These are phyloP conservation scores for Prorops nasuta DNA, from an alignment of 1,140 invertebrate species.

Conservation along the genomic window DNA sequence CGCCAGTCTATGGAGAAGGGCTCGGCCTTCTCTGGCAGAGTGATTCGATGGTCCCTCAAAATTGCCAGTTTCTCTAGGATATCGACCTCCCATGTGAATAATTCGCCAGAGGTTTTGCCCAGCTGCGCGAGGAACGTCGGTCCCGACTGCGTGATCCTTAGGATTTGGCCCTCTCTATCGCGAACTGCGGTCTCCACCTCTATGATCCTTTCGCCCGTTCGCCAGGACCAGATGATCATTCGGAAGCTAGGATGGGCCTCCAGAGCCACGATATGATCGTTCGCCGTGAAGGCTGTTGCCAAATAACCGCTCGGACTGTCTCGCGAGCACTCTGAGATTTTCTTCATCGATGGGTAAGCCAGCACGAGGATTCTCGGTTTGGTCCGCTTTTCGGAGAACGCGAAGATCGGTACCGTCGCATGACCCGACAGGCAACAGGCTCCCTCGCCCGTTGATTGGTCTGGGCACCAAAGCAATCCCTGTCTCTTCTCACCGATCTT, in stretches of 20 bases:
- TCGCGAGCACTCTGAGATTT: conserved; percentile 32
- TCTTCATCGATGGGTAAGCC: conserved; percentile 43
- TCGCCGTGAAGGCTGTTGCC: conserved; percentile 35
- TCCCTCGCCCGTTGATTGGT: conserved; percentile 34
- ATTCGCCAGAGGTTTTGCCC: conserved; percentile 29
- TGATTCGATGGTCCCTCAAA: conserved; percentile 24
- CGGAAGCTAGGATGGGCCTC: conserved; percentile 36
- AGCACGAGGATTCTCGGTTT: conserved; percentile 42
- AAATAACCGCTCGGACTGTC: conserved; percentile 33
- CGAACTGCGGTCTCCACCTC: conserved; percentile 27
- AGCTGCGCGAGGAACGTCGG: conserved; percentile 35
- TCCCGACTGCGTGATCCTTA: conserved; percentile 21
- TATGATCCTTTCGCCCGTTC: conserved; percentile 39
- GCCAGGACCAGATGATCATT: conserved; percentile 49
- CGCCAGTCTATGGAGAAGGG: conserved; percentile 37
- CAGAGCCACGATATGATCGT: conserved; percentile 39
- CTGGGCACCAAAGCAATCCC: conserved; percentile 30
- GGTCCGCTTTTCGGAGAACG: conserved; percentile 39
- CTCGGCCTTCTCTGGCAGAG: conserved; percentile 20
- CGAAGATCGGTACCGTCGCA: conserved; percentile 28
- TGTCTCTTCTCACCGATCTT: conserved; percentile 25
- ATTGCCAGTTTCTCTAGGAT: conserved; percentile 11
- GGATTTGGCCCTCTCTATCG: conserved; percentile 32
- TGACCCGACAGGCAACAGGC: conserved; percentile 40
- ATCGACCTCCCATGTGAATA: conserved; percentile 39